Evolutionary conservation across 2,888 invertebrate species (phyloP).

Genomic region (Tryphoninae sp.): DNA sequence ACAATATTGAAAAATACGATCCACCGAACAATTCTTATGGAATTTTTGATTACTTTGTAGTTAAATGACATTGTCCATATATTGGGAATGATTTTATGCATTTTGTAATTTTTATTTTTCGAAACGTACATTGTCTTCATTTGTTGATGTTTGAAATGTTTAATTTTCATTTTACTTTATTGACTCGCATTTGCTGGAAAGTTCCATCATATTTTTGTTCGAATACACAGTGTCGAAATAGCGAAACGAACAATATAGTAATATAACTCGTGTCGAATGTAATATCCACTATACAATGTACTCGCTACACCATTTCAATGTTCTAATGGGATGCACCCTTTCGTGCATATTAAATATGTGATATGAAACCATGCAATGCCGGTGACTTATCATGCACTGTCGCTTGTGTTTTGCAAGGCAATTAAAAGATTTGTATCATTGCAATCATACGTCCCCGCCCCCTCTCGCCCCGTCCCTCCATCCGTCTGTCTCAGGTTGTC

Average conservation of each 20-base stretch:
- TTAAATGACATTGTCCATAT: too few species aligned
- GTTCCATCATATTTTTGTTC: background rate
- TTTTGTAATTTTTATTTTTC: too few species aligned
- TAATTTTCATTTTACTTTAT: too few species aligned
- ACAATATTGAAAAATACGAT: too few species aligned
- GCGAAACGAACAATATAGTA: too few species aligned
- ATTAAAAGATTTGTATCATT: slow-evolving; percentile 49
- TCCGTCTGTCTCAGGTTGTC: background rate
- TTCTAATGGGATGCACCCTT: background rate
- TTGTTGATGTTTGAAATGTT: too few species aligned
- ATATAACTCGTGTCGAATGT: background rate
- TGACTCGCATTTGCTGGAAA: too few species aligned
- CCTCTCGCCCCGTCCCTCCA: background rate
- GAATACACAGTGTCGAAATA: background rate
- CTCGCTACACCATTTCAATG: background rate
- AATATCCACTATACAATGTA: background rate
- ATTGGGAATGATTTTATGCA: too few species aligned
- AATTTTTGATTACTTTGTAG: too few species aligned
- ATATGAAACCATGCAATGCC: background rate
- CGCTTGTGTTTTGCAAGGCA: slow-evolving; percentile 39
- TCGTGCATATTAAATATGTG: slow-evolving; percentile 5
- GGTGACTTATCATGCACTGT: slow-evolving; percentile 1
- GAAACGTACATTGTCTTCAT: too few species aligned
- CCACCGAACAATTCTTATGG: too few species aligned
- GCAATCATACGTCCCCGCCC: slow-evolving; percentile 33